Base-by-base conservation (phyloP, 2,113 vertebrate genomes). In the Daubentonia madagascariensis region DNA sequence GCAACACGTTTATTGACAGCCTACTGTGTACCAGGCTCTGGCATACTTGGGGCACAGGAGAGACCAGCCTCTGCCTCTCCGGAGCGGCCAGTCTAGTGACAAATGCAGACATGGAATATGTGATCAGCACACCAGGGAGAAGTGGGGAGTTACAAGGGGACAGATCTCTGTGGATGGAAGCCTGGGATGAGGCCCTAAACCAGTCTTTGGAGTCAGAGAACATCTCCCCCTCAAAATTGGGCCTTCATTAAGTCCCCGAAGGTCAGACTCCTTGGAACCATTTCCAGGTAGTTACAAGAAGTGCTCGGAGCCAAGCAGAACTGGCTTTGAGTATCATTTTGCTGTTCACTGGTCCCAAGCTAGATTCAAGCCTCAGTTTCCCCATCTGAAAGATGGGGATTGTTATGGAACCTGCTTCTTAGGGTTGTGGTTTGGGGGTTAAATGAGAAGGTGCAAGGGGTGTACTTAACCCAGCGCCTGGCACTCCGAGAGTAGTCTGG, bases 81-180 rank as follows among this genome's bases (percentile, higher is more conserved):
- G 35, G 40, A 81, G 81, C n/a, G 17, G 48, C 40, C 28, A 11
- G 48, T 35, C 63, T 75, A 30, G 48, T 52, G 75, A 43, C 30
- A 20, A 12, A 61, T 17, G 23, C 5, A 45, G 85, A 72, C 37
- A 0, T 0, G n/a, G n/a, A 8, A 0, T 5, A 35, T 3, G 0
- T 57, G 45, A 40, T 4, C 1, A 13, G 16, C 16, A 11, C 0
- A 1, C 13, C 3, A 9, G 37, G 0, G 12, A 16, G 48, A 75
- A 14, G 6, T 59, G 67, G 12, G 35, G 73, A 20, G 43, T 54
- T 30, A 2, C 17, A 8, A 6, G 11, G 68, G 25, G 48, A 20
- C 8, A 3, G n/a, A 6, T 23, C 37, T 37, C 48, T 40, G 57
- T 25, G 63, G 28, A 22, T 10, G 25, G 35, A 48, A 57, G 17